phyloP scores from a whole-genome alignment of 2,888 invertebrate genomes.

The Chymomyza amoena region DNA sequence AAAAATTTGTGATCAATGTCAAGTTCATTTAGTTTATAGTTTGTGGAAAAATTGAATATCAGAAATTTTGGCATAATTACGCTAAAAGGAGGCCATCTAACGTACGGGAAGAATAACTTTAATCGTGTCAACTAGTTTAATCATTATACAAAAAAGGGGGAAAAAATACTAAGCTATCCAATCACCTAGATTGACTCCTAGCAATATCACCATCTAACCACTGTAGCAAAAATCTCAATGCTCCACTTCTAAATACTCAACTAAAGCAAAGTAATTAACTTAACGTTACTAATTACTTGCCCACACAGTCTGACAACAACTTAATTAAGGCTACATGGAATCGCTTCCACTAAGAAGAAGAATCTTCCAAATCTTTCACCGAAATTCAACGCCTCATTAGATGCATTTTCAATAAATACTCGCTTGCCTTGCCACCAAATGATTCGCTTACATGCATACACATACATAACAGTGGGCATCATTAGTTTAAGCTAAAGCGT shows the following conservation, averaged over 20 bases:
- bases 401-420: constrained; percentile 60
- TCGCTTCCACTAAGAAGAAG: too few relatives aligned
- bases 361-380: not conserved
- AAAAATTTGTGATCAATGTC: too few relatives aligned
- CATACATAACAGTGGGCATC: constrained; percentile 44
- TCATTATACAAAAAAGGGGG: too few relatives aligned
- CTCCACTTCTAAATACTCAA: not conserved
- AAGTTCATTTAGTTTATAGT: too few relatives aligned
- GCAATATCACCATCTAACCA: not conserved
- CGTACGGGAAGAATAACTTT: too few relatives aligned
- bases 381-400: constrained; percentile 50
- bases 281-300: not conserved
- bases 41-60: too few relatives aligned
- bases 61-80: too few relatives aligned
- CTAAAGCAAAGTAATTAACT: not conserved
- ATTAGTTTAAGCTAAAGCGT: constrained; percentile 56
- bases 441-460: constrained; percentile 59
- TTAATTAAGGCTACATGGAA: not conserved
- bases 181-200: too few relatives aligned
- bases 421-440: constrained; percentile 24
- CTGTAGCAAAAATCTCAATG: not conserved
- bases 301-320: not conserved
- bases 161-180: too few relatives aligned
- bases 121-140: too few relatives aligned
- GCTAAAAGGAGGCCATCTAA: too few relatives aligned